Base-by-base conservation (phyloP, 2,888 invertebrate species). In the Ephialtes manifestator region DNA sequence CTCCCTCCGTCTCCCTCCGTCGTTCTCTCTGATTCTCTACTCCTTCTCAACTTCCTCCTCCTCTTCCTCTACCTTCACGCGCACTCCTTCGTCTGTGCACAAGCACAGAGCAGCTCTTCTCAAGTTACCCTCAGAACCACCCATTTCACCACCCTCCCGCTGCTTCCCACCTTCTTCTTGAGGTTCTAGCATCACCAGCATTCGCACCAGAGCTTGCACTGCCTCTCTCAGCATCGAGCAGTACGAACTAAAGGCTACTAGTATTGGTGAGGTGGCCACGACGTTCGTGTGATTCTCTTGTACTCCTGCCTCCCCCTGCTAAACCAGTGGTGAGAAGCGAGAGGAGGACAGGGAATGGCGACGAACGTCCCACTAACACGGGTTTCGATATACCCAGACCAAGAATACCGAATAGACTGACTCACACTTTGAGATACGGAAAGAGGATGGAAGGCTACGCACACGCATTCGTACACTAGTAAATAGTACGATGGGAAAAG, bases 111-210 rank as follows among this genome's bases (percentile, higher is more conserved):
- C 84, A 88, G 86, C 39, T 65, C 76, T 58, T 80, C 84, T 78
- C 70, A 68, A 78, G 67, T 74, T 81, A 82, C 77, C 79, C 65
- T 81, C 39, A 24, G 75, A 79, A 65, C 83, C 80, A 84, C 87
- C 87, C 81, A 86, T 85, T 67, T 84, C 83, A 71, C 83, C 81
- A 84, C 87, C 87, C 81, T 86, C 67, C 87, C 85, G 85, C 86
- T 86, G 83, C 78, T 84, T 87, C 84, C 83, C 87, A 87, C 87
- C 87, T 87, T 84, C 82, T 85, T 87, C 87, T 82, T 85, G 85
- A 83, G 80, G 85, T 77, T 85, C 80, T 53, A 77, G 83, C 79
- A 83, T 83, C 85, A 80, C 83, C 71, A 67, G 79, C 76, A 72
- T 82, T 85, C 79, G 75, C 77, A 68, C 74, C 83, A 39, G 51